Base-by-base conservation (phyloP, 64 coral and sea anemone species). In the Montipora cactus region DNA sequence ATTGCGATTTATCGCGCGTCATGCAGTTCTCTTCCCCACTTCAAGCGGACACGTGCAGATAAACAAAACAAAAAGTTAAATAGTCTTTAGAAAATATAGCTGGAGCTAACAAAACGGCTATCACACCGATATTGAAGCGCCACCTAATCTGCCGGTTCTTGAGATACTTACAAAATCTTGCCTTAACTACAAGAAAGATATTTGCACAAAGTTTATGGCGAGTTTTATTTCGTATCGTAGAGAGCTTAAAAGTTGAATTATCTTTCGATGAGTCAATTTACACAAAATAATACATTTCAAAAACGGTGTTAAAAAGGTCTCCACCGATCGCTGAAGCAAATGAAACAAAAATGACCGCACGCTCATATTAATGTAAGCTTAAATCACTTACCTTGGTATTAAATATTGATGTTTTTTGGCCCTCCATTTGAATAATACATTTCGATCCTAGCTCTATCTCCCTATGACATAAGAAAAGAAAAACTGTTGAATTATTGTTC, bases 391-490 rank as follows among this genome's bases (percentile, higher is more conserved):
- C 92, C 78, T 93, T 93, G 11, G 76, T 93, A 47, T 93, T 93
- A 5, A 67, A 88, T 77, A 93, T 88, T 16, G 84, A 72, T 28
- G 92, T 93, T 67, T 88, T 93, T 48, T 81, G 44, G 25, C 84
- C 92, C 44, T 93, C 85, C 92, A 93, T 93, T 61, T 93, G 46
- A 79, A 93, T 77, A 47, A 88, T 93, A 15, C 92, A 93, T 73
- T 93, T 93, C 0, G 92, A 79, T 45, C 87, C 87, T 58, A 93
- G 59, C 44, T 93, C 92, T 67, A 93, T 57, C 48, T 93, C 92
- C 47, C 92, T 93, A 44, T n/a, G 47, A 18, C 67, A 74, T 50
- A 61, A 75, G 48, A 44, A 49, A 90, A 46, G n/a, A 1, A 25
- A 80, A 53, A 78, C 46, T 78, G 16, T 48, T 19, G 3, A 67